phyloP scores from a whole-genome alignment of 2,113 vertebrate species.

The Chamaea fasciata region DNA sequence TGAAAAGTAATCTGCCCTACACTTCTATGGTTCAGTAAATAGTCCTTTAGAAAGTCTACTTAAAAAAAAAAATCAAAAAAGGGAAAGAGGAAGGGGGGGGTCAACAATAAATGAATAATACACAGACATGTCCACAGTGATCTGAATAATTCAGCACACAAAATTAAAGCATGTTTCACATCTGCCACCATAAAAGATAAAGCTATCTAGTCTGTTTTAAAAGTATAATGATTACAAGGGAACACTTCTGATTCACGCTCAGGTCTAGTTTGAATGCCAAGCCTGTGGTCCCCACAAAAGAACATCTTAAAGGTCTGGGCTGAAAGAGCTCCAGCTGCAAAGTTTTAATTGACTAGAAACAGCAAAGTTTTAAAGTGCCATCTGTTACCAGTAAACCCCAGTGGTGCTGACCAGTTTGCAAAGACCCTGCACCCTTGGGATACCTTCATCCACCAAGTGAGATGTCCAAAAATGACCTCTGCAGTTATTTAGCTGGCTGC shows the following conservation, averaged over 20 bases:
- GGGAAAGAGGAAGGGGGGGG: neutral
- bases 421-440: neutral
- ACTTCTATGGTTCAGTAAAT: neutral
- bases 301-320: neutral
- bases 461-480: neutral
- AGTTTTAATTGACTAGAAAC: neutral
- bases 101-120: neutral
- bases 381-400: neutral
- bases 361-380: neutral
- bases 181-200: slow-evolving; percentile 25
- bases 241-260: neutral
- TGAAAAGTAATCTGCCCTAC: neutral
- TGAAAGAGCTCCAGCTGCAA: slow-evolving; percentile 5
- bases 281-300: neutral
- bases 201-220: neutral
- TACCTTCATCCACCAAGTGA: neutral
- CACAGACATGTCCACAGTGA: neutral
- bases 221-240: slow-evolving; percentile 8
- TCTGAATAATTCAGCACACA: slow-evolving; percentile 39
- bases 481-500: neutral
- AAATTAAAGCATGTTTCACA: slow-evolving; percentile 45
- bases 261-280: neutral
- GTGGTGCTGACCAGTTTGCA: accelerated
- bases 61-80: neutral
- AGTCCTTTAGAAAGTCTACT: neutral